A percentile compares a stretch with the other conserved stretches of the same genome.
Evolutionary conservation across 2,888 invertebrate genomes (phyloP).

Genomic region (Ypsolopha sequella): DNA sequence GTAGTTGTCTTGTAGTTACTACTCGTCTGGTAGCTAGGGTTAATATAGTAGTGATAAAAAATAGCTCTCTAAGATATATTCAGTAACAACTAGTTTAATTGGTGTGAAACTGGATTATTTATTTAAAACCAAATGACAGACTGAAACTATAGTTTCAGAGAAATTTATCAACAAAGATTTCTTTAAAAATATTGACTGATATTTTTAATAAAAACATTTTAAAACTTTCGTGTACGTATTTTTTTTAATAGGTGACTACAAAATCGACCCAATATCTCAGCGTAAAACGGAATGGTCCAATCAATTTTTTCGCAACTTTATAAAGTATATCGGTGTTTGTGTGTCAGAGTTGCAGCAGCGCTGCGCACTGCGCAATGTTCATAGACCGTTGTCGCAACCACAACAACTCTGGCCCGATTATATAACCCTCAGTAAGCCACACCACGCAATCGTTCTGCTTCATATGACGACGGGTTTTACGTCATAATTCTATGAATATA

Average conservation of each 20-base stretch:
- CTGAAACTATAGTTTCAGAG: neutral
- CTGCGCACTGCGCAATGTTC: conserved; percentile 22
- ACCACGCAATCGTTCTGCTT: conserved; percentile 35
- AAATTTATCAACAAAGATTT: neutral
- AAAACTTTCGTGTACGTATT: too few species aligned
- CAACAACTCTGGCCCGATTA: conserved; percentile 21
- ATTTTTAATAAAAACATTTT: neutral
- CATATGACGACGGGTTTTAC: conserved; percentile 17
- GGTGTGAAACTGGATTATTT: neutral
- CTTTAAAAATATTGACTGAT: neutral
- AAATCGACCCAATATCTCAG: too few species aligned
- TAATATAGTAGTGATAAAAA: too few species aligned
- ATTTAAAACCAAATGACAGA: neutral
- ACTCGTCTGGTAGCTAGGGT: too few species aligned
- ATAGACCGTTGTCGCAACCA: conserved; percentile 35
- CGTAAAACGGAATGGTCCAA: too few species aligned
- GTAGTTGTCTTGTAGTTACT: too few species aligned
- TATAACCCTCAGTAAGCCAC: conserved; percentile 26
- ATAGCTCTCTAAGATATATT: too few species aligned
- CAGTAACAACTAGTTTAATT: too few species aligned
- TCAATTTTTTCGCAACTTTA: too few species aligned
- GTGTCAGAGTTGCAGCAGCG: conserved; percentile 37
- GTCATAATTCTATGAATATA: neutral
- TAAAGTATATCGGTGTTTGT: conserved; percentile 42
- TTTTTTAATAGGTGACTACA: too few species aligned